phyloP scores from a whole-genome alignment of 2,888 invertebrate genomes.

The Nephrotoma guestfalica region DNA sequence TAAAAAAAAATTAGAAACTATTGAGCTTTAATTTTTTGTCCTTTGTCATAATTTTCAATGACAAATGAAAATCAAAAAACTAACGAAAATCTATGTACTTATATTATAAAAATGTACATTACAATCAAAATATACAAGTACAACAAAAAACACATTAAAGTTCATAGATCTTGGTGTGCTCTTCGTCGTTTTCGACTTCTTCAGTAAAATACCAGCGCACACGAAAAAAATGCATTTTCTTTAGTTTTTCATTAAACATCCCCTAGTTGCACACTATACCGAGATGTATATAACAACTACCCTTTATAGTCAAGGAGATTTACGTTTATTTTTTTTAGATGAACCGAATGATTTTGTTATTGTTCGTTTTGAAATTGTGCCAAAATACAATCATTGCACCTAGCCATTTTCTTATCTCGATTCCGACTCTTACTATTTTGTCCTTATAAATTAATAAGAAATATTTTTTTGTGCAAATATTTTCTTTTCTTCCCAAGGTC shows the following conservation, averaged over 20 bases:
- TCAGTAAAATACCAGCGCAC: background rate
- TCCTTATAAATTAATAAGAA: background rate
- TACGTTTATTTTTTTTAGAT: background rate
- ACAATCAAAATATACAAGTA: background rate
- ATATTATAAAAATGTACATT: background rate
- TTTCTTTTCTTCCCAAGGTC: background rate
- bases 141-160: background rate
- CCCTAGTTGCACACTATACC: background rate
- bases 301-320: background rate
- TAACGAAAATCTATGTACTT: background rate
- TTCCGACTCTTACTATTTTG: background rate
- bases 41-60: background rate
- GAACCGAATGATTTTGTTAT: background rate
- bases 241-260: background rate
- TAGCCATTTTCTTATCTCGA: background rate
- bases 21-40: background rate
- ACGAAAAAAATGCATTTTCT: background rate
- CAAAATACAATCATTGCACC: background rate
- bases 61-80: background rate
- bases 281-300: background rate
- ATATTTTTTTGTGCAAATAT: background rate
- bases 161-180: background rate
- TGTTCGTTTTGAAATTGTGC: background rate
- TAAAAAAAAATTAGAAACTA: background rate
- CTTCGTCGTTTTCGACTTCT: background rate